Conservation (phyloP, 2,888 invertebrate genomes). For the Scaptomyza caliginosa region DNA sequence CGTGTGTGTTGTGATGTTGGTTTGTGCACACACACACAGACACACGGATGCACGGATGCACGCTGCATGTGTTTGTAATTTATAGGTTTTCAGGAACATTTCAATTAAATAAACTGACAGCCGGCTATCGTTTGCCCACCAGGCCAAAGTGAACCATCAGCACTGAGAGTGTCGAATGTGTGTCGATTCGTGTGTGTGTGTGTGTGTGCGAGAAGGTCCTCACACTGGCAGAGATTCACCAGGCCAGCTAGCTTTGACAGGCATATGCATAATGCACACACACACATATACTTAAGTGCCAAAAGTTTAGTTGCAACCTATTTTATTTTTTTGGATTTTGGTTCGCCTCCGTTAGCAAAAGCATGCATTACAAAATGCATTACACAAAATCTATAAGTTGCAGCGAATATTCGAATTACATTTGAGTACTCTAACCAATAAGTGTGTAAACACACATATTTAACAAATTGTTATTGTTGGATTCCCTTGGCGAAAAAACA, state of each 20-base stretch:
- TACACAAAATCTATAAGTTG: no score
- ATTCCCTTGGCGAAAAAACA: not conserved
- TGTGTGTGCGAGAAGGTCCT: constrained; percentile 13
- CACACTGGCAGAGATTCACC: constrained; percentile 36
- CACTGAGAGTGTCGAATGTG: not conserved
- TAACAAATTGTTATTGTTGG: no score
- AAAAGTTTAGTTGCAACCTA: constrained; percentile 21
- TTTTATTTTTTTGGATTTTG: not conserved
- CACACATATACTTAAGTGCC: constrained; percentile 7
- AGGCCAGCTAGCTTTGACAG: constrained; percentile 27
- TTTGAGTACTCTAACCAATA: not conserved
- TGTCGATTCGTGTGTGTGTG: not conserved
- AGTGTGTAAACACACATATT: not conserved
- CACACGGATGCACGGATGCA: constrained; percentile 24
- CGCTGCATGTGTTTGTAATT: constrained; percentile 65
- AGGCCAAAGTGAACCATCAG: constrained; percentile 38
- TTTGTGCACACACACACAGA: constrained; percentile 14
- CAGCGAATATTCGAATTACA: not conserved
- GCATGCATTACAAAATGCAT: no score
- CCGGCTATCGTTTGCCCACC: constrained; percentile 42
- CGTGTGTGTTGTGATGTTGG: constrained; percentile 6
- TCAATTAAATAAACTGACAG: constrained; percentile 77
- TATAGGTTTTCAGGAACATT: constrained; percentile 72
- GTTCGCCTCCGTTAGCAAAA: not conserved
- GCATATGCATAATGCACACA: constrained; percentile 47